A percentile compares a stretch with the other conserved stretches of the same genome.
phyloP scores from a whole-genome alignment of 2,113 vertebrate genomes.

The Sebastes schlegelii region DNA sequence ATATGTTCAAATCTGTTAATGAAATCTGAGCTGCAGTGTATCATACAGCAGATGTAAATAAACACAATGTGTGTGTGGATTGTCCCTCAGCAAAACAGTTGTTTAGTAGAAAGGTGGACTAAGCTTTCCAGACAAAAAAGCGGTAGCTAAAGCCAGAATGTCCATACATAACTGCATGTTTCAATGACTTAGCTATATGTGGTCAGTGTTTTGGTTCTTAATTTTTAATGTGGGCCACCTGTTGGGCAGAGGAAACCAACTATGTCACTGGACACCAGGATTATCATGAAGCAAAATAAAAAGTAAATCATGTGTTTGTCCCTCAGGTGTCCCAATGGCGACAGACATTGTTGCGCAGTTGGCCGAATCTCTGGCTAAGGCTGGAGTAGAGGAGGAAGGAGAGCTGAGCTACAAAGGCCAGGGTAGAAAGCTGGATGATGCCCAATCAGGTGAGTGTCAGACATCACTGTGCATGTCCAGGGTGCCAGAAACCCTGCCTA shows the following conservation, averaged over 20 bases:
- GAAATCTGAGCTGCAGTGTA: neutral
- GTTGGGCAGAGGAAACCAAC: neutral
- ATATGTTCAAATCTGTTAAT: too few relatives aligned
- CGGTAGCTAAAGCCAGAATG: neutral
- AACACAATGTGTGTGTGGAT: slow-evolving; percentile 7
- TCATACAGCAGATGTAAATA: neutral
- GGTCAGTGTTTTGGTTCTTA: neutral
- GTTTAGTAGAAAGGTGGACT: neutral
- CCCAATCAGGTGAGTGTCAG: slow-evolving; percentile 89
- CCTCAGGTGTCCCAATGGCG: slow-evolving; percentile 87
- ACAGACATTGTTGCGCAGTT: slow-evolving; percentile 92
- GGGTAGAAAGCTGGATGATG: slow-evolving; percentile 93
- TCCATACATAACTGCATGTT: neutral
- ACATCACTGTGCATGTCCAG: neutral
- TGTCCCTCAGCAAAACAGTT: neutral
- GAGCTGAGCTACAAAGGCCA: slow-evolving; percentile 97
- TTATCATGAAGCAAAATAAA: neutral
- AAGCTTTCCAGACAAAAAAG: neutral
- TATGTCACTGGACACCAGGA: neutral
- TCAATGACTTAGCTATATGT: neutral
- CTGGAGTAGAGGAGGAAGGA: slow-evolving; percentile 89
- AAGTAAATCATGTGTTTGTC: neutral
- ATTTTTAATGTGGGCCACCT: neutral
- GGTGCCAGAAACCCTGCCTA: neutral
- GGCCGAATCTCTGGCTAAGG: slow-evolving; percentile 91